Percentiles rank a stretch among this genome's conserved stretches.
Evolutionary conservation across 2,888 invertebrate species (phyloP).

Genomic region (Hydroisotoma schaefferi): DNA sequence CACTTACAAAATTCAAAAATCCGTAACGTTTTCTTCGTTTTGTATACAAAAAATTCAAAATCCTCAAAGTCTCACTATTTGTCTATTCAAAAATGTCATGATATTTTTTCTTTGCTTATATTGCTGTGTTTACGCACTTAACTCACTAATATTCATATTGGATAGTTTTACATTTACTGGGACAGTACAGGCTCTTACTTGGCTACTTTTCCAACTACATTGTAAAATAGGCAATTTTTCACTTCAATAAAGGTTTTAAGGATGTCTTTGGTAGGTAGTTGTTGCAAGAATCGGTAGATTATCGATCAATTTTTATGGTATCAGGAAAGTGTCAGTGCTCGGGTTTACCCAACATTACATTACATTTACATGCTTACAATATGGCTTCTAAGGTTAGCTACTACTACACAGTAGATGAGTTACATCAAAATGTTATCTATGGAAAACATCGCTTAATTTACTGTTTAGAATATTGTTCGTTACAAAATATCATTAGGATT

Average conservation of each 20-base stretch:
- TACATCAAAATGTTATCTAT: not conserved
- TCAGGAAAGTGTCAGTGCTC: slow-evolving; percentile 11
- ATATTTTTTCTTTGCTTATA: slow-evolving; percentile 18
- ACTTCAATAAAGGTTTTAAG: not conserved
- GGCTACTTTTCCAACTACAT: not conserved
- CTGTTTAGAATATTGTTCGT: too few species aligned
- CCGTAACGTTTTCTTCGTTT: not conserved
- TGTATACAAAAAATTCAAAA: not conserved
- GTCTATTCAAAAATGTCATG: slow-evolving; percentile 19
- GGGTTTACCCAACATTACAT: not conserved
- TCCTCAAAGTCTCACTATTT: slow-evolving; percentile 10
- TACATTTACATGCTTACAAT: not conserved
- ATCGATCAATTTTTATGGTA: not conserved
- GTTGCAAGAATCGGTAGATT: not conserved
- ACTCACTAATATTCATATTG: too few species aligned
- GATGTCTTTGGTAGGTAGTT: slow-evolving; percentile 10
- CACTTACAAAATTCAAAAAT: too few species aligned
- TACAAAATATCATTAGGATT: too few species aligned
- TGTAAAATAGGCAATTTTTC: slow-evolving; percentile 14
- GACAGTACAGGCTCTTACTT: not conserved
- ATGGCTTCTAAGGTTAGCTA: not conserved
- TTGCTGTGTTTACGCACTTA: too few species aligned
- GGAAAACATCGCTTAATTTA: too few species aligned
- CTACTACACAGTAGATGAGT: not conserved
- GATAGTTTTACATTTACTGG: not conserved